phyloP scores from a whole-genome alignment of 1,140 invertebrate genomes.

The Aphelinus atriplicis region DNA sequence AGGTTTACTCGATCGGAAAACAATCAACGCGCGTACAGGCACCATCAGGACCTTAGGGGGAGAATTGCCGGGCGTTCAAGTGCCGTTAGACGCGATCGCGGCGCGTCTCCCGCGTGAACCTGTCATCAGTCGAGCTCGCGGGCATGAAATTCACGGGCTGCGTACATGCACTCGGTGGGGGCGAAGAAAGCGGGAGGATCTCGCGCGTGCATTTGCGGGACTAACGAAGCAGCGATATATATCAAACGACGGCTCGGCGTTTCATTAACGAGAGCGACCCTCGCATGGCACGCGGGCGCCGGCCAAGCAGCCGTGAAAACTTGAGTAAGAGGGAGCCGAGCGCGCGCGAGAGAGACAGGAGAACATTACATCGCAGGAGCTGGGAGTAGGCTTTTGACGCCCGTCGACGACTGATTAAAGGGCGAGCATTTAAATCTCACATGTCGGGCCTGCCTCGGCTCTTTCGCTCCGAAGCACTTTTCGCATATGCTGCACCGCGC shows the following conservation, averaged over 20 bases:
- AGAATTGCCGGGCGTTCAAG: too few relatives aligned
- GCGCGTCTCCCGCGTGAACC: neutral
- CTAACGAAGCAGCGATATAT: slow-evolving; percentile 27
- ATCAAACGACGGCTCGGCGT: slow-evolving; percentile 22
- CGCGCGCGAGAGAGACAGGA: too few relatives aligned
- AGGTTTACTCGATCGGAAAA: too few relatives aligned
- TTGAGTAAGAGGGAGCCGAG: too few relatives aligned
- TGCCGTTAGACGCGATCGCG: too few relatives aligned
- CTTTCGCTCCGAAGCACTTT: neutral
- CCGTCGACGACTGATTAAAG: neutral
- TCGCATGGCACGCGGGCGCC: slow-evolving; percentile 9
- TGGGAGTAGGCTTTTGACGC: neutral
- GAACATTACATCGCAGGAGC: too few relatives aligned
- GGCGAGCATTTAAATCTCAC: neutral
- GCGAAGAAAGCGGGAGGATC: too few relatives aligned
- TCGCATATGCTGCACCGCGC: neutral
- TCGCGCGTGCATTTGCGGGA: slow-evolving; percentile 6
- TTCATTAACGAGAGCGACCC: slow-evolving; percentile 18
- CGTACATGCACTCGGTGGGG: too few relatives aligned
- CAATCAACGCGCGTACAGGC: too few relatives aligned
- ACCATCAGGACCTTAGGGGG: too few relatives aligned
- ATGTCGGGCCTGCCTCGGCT: neutral
- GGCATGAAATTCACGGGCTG: neutral
- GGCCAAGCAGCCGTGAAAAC: slow-evolving; percentile 20
- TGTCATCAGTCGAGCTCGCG: slow-evolving; percentile 17